Evolutionary conservation across 2,888 invertebrate genomes (phyloP), one percentile per base, ranked within the genome.

Genomic region (Rotaria socialis): DNA sequence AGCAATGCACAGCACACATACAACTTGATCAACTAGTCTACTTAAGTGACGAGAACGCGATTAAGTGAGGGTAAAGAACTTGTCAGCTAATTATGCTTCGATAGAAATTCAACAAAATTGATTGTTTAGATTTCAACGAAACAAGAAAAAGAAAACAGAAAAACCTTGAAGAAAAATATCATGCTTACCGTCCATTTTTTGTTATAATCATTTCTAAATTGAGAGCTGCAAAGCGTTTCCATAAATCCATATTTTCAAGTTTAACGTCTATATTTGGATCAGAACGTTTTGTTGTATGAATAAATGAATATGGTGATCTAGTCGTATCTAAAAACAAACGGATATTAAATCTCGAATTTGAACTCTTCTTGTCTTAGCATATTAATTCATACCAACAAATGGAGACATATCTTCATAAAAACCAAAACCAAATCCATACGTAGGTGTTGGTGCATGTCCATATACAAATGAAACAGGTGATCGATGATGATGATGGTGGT

Each of bases 201-300:
- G 90, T 90, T 87, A 90, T 90, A 87, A 90, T 89, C 90, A 90
- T 90, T 87, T 90, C 90, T 1, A 90, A 90, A 50, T 89, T 89
- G 60, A 89, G 87, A 55, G 88, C 87, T 87, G 90, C 88, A 86
- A 90, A 90, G 86, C 88, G 88, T 60, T 87, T 87, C 90, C 90
- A 90, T 55, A 90, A 87, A 10, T 89, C 88, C n/a, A 87, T 88
- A 86, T 89, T 89, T 84, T 89, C 89, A 85, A 90, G 87, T 24
- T 87, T 87, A 16, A 87, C 87, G 86, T 85, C 85, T n/a, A 86
- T 75, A 56, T 85, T 85, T 41, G 86, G 86, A 80, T 86, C 86
- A 43, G 86, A 88, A n/a, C 85, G 56, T 55, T 80, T 80, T 47
- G 80, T 47, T 80, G 80, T 80, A 47, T 47, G 47, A 47, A 80